Base-by-base conservation (phyloP, 2,113 vertebrate species). In the Pterocles burchelli region DNA sequence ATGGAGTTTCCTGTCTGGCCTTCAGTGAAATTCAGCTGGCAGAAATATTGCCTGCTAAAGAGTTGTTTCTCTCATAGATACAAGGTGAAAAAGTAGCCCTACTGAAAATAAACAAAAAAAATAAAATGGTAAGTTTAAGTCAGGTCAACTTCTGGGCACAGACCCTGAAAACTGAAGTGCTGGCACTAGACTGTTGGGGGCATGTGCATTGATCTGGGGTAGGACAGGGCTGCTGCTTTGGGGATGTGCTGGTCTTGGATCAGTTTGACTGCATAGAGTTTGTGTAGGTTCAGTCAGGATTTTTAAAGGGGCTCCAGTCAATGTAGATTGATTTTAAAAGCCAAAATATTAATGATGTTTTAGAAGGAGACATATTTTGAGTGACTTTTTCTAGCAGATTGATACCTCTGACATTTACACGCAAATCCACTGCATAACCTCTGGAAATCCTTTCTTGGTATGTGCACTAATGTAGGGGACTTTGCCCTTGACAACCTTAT, bases 121-220 rank as follows among this genome's bases (percentile, higher is more conserved):
- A n/a, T 10, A 29, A 71, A 61, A 25, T 19, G 20, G 17, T 65
- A 13, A 20, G 52, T 78, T 94, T 71, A 16, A 45, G 61, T 34
- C 20, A 67, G 24, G 19, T 54, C 61, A 49, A 12, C 7, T 74
- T 78, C 41, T 58, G 41, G 54, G 17, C 16, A 46, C n/a, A 62
- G 41, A 52, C 17, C 17, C 34, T 43, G 43, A 79, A 88, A 63
- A 22, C 19, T 16, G 7, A 92, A 67, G 18, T 62, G n/a, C 16
- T 49, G 61, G 8, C 7, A 24, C 36, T 28, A 21, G 12, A 31
- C 26, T 73, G 26, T 1, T 0, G 1, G 13, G 20, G 45, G 2
- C 6, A 17, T 8, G 4, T 52, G 7, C 7, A 17, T 33, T 1
- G 2, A 21, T 33, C 24, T 58, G 19, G 4, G 4, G 5, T 31